Percentiles rank a stretch among this genome's conserved stretches.
Evolutionary conservation across 2,797 vertebrate species (phyloP).

Genomic region (Carduelis carduelis): DNA sequence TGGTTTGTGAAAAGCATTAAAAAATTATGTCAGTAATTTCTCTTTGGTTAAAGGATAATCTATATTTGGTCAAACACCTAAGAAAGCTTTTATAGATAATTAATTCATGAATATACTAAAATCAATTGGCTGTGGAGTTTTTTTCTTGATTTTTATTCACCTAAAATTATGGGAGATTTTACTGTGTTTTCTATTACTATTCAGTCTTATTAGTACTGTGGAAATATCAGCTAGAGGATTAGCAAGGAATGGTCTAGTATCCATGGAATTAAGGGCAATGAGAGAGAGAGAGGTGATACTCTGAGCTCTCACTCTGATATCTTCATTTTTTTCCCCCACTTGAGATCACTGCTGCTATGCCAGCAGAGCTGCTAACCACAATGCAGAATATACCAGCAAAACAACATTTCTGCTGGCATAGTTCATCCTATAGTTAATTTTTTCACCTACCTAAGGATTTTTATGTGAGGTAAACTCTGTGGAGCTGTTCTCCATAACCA

Average conservation of each 20-base stretch:
- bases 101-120: background rate
- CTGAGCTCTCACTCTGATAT: background rate
- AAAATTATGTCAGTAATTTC: background rate
- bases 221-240: background rate
- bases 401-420: background rate
- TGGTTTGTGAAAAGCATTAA: background rate
- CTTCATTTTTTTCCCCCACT: background rate
- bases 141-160: background rate
- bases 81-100: constrained; percentile 11
- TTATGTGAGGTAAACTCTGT: background rate
- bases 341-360: background rate
- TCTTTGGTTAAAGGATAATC: constrained; percentile 44
- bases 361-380: background rate
- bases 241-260: background rate
- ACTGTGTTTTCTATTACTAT: background rate
- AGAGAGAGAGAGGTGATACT: background rate
- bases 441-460: background rate
- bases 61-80: background rate
- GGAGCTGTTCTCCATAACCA: background rate
- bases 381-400: background rate
- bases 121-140: background rate
- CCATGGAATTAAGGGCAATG: background rate
- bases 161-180: background rate
- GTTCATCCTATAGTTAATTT: background rate
- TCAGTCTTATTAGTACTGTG: background rate